phyloP scores from a whole-genome alignment of 2,888 invertebrate species.

The Tenthredo livida region DNA sequence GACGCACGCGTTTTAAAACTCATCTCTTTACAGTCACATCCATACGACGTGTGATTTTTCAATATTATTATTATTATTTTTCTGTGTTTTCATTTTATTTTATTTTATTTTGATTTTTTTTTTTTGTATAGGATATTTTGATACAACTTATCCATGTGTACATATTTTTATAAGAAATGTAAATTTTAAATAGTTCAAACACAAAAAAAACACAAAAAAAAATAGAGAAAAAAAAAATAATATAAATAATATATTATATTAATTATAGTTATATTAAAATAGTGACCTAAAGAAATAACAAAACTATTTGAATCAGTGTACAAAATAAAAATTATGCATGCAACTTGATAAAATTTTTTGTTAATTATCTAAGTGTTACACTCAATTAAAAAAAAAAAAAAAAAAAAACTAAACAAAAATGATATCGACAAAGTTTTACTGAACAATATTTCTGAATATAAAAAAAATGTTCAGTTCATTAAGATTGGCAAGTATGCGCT shows the following conservation, averaged over 20 bases:
- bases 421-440: background rate
- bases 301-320: conserved; percentile 49
- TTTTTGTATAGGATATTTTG: conserved; percentile 53
- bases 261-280: conserved; percentile 5
- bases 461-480: conserved; percentile 77
- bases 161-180: conserved; percentile 54
- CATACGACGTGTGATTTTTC: conserved; percentile 21
- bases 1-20: conserved; percentile 54
- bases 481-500: conserved; percentile 75
- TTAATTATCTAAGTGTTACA: conserved; percentile 2
- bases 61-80: conserved; percentile 29
- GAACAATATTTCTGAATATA: background rate
- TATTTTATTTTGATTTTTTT: conserved; percentile 20
- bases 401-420: conserved; percentile 1
- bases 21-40: conserved; percentile 19
- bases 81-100: background rate
- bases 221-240: background rate
- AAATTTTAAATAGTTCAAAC: conserved; percentile 35
- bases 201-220: background rate
- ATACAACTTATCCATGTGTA: conserved; percentile 54
- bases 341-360: conserved; percentile 12
- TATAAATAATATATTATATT: background rate
- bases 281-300: conserved; percentile 32
- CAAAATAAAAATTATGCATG: conserved; percentile 52
- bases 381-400: background rate